phyloP scores from a whole-genome alignment of 2,888 invertebrate genomes.

The Exocentrus adspersus region DNA sequence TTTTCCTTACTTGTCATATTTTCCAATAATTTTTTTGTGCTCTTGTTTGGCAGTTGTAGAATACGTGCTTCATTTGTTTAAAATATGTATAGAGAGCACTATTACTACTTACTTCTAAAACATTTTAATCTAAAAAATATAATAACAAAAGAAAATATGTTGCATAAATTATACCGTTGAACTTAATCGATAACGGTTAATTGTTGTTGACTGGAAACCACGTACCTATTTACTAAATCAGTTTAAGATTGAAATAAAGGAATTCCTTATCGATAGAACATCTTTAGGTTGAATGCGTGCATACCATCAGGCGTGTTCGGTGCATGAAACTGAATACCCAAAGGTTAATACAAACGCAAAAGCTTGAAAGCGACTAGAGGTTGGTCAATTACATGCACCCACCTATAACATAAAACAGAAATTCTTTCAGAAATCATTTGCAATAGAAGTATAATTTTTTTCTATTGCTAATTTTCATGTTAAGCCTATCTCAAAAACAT shows the following conservation, averaged over 20 bases:
- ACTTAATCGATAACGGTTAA: constrained; percentile 20
- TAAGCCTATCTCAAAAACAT: too few relatives aligned
- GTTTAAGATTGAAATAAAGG: constrained; percentile 5
- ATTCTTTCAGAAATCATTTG: too few relatives aligned
- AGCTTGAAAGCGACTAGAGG: too few relatives aligned
- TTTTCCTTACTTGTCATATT: too few relatives aligned
- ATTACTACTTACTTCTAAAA: background rate
- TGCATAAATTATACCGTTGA: constrained; percentile 4
- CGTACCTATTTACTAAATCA: constrained; percentile 4
- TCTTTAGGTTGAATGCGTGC: constrained; percentile 6
- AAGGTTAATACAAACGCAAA: background rate
- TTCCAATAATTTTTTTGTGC: too few relatives aligned
- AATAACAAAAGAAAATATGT: constrained; percentile 3
- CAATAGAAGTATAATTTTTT: too few relatives aligned
- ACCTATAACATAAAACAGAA: too few relatives aligned
- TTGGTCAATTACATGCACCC: too few relatives aligned
- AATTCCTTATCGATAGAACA: constrained; percentile 17
- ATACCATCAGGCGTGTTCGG: constrained; percentile 1
- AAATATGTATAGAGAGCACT: too few relatives aligned
- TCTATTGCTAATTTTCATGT: too few relatives aligned
- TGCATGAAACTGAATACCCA: background rate
- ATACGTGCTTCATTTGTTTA: too few relatives aligned
- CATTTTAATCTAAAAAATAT: constrained; percentile 2
- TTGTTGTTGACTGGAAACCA: constrained; percentile 2
- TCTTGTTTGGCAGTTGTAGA: too few relatives aligned